Conservation (phyloP, 2,888 invertebrate species). For the Caenorhabditis sinica region DNA sequence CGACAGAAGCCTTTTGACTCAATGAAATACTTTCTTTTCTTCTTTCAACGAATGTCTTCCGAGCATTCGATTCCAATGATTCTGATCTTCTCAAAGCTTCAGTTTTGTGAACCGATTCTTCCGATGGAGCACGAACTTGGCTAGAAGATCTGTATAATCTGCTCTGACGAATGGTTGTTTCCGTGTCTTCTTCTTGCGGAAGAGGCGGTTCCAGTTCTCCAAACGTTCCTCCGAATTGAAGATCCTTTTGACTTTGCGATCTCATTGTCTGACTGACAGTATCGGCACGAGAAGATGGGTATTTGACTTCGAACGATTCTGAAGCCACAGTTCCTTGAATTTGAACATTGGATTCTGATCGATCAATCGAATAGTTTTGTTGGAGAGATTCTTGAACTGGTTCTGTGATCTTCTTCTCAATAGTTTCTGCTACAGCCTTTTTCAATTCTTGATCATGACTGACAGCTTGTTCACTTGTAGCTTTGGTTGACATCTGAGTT, state of each 20-base stretch:
- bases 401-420: constrained; percentile 20
- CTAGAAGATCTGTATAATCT: constrained; percentile 55
- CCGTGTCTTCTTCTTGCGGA: constrained; percentile 61
- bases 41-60: constrained; percentile 31
- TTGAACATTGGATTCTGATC: constrained; percentile 34
- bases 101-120: constrained; percentile 44
- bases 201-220: constrained; percentile 54
- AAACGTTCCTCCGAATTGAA: constrained; percentile 55
- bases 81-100: constrained; percentile 52
- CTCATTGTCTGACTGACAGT: constrained; percentile 38
- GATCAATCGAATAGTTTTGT: constrained; percentile 40
- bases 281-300: constrained; percentile 8
- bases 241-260: constrained; percentile 50
- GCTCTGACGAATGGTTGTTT: constrained; percentile 40
- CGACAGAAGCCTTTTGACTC: constrained; percentile 48
- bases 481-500: constrained; percentile 22
- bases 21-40: constrained; percentile 38
- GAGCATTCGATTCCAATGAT: constrained; percentile 31
- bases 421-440: background rate
- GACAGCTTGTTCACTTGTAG: constrained; percentile 26
- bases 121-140: constrained; percentile 53
- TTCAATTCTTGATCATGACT: constrained; percentile 24
- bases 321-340: background rate
- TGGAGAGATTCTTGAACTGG: constrained; percentile 17
- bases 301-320: constrained; percentile 21